Percentiles rank a stretch among this genome's conserved stretches.
Conservation (phyloP, 2,113 vertebrate species). For the Entosphenus tridentatus region DNA sequence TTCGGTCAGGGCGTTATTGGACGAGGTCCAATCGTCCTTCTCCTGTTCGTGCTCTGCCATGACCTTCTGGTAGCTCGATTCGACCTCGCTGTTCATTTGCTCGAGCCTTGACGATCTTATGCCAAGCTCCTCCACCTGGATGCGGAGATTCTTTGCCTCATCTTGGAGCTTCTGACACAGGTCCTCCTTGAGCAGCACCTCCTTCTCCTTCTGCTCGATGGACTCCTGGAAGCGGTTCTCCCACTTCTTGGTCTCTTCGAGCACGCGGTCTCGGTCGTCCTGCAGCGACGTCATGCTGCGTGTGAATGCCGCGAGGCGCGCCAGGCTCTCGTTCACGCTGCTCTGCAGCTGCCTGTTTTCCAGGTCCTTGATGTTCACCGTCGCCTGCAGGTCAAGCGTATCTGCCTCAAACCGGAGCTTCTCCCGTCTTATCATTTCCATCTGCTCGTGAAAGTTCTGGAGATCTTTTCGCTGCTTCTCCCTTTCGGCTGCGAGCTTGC, state of each 20-base stretch:
- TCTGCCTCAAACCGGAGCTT: constrained; percentile 28
- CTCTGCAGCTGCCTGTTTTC: constrained; percentile 37
- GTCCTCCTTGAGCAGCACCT: constrained; percentile 38
- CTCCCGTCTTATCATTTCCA: constrained; percentile 32
- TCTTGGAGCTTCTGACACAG: constrained; percentile 28
- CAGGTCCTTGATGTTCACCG: constrained; percentile 27
- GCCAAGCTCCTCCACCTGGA: constrained; percentile 36
- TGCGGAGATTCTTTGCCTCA: constrained; percentile 29
- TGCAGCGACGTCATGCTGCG: constrained; percentile 89
- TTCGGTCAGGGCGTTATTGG: constrained; percentile 23
- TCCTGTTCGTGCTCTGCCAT: constrained; percentile 22
- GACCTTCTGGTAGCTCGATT: constrained; percentile 25
- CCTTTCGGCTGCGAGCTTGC: constrained; percentile 39
- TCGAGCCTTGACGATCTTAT: constrained; percentile 7
- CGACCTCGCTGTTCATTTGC: constrained; percentile 9
- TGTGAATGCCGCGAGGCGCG: constrained; percentile 62
- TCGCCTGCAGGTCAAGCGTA: constrained; percentile 22
- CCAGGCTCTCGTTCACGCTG: constrained; percentile 47
- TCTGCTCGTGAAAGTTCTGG: constrained; percentile 40
- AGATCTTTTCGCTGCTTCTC: constrained; percentile 42
- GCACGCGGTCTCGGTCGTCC: constrained; percentile 65
- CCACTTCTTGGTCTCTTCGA: constrained; percentile 68
- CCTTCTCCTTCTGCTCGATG: constrained; percentile 58
- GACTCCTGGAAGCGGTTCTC: constrained; percentile 49
- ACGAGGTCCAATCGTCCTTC: constrained; percentile 25